phyloP scores from a whole-genome alignment of 2,888 invertebrate genomes.

The Leptinotarsa tumamoca region DNA sequence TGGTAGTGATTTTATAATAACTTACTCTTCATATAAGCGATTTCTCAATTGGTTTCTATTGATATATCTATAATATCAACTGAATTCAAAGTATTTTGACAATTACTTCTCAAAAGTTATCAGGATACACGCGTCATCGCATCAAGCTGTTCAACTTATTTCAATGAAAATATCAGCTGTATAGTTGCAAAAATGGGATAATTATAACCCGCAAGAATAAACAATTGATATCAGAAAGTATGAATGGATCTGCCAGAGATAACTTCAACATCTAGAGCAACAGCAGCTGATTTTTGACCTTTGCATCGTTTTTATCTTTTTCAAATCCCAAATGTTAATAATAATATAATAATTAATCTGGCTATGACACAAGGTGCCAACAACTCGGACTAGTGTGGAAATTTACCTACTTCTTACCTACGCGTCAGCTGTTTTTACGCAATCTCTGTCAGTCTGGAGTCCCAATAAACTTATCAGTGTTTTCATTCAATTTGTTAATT shows the following conservation, averaged over 20 bases:
- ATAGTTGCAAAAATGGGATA: slow-evolving; percentile 6
- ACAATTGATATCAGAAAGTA: slow-evolving; percentile 22
- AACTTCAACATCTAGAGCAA: slow-evolving; percentile 41
- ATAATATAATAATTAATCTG: background rate
- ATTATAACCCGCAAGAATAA: slow-evolving; percentile 12
- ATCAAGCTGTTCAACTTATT: background rate
- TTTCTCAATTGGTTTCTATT: too few relatives aligned
- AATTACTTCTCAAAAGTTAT: background rate
- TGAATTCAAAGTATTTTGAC: background rate
- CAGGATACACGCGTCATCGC: background rate
- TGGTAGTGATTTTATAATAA: too few relatives aligned
- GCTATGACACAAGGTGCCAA: slow-evolving; percentile 6
- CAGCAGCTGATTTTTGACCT: slow-evolving; percentile 55
- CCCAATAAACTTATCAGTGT: slow-evolving; percentile 11
- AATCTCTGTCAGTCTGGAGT: slow-evolving; percentile 44
- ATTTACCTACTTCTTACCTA: slow-evolving; percentile 27
- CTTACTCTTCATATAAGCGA: too few relatives aligned
- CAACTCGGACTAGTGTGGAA: slow-evolving; percentile 23
- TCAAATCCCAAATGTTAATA: background rate
- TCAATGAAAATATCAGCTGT: background rate
- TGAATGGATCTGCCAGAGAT: slow-evolving; percentile 25
- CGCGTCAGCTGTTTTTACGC: slow-evolving; percentile 34
- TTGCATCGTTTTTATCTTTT: slow-evolving; percentile 25
- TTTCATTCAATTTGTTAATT: slow-evolving; percentile 10
- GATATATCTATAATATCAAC: too few relatives aligned